Base-by-base conservation (phyloP, 2,113 vertebrate species). In the Arenaria interpres region DNA sequence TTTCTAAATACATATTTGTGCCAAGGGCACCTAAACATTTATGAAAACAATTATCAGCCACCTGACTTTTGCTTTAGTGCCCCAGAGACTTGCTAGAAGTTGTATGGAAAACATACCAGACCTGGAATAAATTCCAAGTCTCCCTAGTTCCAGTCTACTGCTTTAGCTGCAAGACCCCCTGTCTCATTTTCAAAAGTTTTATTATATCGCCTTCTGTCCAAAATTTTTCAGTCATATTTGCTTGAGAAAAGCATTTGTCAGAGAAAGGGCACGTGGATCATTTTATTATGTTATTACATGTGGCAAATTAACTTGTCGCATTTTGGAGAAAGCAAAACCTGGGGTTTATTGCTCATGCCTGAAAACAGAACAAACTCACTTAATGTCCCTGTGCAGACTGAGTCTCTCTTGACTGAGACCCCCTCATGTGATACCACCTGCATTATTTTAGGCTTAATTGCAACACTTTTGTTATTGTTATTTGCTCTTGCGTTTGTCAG, bases 391-490 rank as follows among this genome's bases (percentile, higher is more conserved):
- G 59, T 51, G 41, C 67, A 91, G 59, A n/a, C 76, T 79, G 56
- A 87, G 48, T 50, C 72, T 92, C 53, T 95, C 62, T 72, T 92
- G 74, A 41, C 81, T 71, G 91, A 95, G 72, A 85, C 53, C 37
- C 85, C 87, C 77, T 95, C 88, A 32, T 72, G 74, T 69, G 77
- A 78, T 94, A 67, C 77, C 83, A 95, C 95, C 90, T 93, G 96
- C 67, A 23, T 92, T 93, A 80, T 50, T 76, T 87, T 80, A 71
- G 50, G 37, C 50, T 88, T 97, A 96, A 97, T 86, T 96, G 80
- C 93, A 85, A 77, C 45, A 74, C 56, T 97, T 96, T 56, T 54
- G 37, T 71, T 92, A 73, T 77, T 89, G 57, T 66, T 93, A 77
- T 87, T 95, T 87, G 53, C 60, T 94, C 75, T 79, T 82, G 46